phyloP scores from a whole-genome alignment of 2,797 vertebrate genomes.

The Ctenochaetus hawaiiensis region DNA sequence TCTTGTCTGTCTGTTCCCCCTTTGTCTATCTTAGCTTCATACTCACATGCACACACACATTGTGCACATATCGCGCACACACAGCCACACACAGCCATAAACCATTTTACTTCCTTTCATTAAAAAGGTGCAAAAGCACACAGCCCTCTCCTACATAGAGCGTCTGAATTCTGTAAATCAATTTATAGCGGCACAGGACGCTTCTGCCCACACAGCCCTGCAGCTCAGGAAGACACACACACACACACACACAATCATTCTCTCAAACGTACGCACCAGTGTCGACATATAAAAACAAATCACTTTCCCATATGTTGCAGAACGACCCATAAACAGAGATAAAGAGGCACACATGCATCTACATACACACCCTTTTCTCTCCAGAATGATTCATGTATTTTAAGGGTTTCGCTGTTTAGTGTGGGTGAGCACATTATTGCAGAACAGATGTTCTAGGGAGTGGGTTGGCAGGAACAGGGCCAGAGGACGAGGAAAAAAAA shows the following conservation, averaged over 20 bases:
- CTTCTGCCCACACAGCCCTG: slow-evolving; percentile 75
- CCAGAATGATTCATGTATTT: slow-evolving; percentile 72
- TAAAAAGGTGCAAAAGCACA: slow-evolving; percentile 54
- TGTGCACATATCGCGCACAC: slow-evolving; percentile 15
- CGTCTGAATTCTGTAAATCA: slow-evolving; percentile 76
- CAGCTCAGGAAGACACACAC: slow-evolving; percentile 51
- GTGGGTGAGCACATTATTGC: slow-evolving; percentile 67
- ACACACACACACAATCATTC: slow-evolving; percentile 21
- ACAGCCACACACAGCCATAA: slow-evolving; percentile 46
- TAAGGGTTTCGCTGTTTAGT: slow-evolving; percentile 51
- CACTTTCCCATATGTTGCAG: slow-evolving; percentile 60
- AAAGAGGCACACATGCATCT: slow-evolving; percentile 44
- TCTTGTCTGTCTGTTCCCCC: background rate
- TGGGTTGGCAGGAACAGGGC: slow-evolving; percentile 56
- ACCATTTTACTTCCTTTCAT: slow-evolving; percentile 58
- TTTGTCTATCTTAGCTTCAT: background rate
- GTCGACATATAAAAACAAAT: slow-evolving; percentile 56
- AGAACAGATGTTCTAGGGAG: slow-evolving; percentile 65
- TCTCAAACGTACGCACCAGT: slow-evolving; percentile 24
- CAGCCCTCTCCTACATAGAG: slow-evolving; percentile 50
- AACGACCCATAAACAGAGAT: slow-evolving; percentile 55
- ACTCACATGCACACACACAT: background rate
- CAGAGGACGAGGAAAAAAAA: slow-evolving; percentile 36
- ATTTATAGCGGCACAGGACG: slow-evolving; percentile 66
- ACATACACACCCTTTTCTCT: slow-evolving; percentile 33